Conservation (phyloP, 2,797 vertebrate genomes). For the Etheostoma nigrum region DNA sequence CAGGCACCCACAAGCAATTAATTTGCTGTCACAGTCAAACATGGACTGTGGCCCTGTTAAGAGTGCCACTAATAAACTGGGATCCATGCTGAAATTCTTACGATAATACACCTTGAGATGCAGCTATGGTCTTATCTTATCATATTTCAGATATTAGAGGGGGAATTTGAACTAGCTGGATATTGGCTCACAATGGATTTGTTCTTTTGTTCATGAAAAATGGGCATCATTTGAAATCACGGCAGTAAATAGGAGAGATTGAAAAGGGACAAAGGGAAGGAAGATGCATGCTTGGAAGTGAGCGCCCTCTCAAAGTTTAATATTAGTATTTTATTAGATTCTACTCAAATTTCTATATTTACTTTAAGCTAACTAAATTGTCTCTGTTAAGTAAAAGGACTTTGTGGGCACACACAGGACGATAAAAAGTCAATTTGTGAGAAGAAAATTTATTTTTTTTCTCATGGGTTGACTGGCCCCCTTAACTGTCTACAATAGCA, state of each 20-base stretch:
- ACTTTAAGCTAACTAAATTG: slow-evolving; percentile 34
- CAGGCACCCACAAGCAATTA: slow-evolving; percentile 30
- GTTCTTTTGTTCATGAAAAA: slow-evolving; percentile 9
- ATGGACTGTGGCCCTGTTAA: slow-evolving; percentile 18
- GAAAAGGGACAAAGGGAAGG: slow-evolving; percentile 40
- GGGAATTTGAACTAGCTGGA: slow-evolving; percentile 13
- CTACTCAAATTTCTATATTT: slow-evolving; percentile 35
- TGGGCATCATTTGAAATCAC: slow-evolving; percentile 11
- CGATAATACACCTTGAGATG: slow-evolving; percentile 5
- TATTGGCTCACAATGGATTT: slow-evolving; percentile 12
- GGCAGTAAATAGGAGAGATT: neutral
- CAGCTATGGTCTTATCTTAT: slow-evolving; percentile 9
- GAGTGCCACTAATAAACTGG: slow-evolving; percentile 21
- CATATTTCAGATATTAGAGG: slow-evolving; percentile 12
- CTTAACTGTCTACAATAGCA: slow-evolving; percentile 3
- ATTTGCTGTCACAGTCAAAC: slow-evolving; percentile 17
- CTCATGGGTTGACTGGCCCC: neutral
- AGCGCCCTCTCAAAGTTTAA: slow-evolving; percentile 21
- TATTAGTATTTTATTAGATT: slow-evolving; percentile 30
- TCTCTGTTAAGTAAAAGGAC: slow-evolving; percentile 15
- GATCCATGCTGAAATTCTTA: slow-evolving; percentile 1
- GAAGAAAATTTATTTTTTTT: neutral
- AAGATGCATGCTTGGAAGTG: slow-evolving; percentile 51
- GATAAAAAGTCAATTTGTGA: slow-evolving; percentile 20
- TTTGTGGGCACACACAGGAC: slow-evolving; percentile 4